Evolutionary conservation across 2,797 vertebrate species (phyloP).

Genomic region (Gymnothorax javanicus): DNA sequence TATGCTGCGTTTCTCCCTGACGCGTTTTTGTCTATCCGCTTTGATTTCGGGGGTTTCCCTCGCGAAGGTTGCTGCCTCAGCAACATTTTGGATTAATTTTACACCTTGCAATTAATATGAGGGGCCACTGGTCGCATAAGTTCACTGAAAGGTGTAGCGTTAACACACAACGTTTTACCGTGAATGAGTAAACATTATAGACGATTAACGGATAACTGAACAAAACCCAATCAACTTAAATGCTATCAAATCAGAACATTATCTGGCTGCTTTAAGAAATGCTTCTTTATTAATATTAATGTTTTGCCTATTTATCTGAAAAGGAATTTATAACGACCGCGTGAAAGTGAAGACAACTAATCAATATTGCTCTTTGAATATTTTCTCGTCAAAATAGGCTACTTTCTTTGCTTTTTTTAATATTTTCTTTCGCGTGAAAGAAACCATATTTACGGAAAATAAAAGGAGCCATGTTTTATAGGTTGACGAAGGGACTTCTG

Average conservation of each 20-base stretch:
- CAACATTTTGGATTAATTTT: no score
- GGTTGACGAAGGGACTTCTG: background rate
- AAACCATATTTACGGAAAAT: background rate
- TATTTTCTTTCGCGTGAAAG: background rate
- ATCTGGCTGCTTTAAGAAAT: background rate
- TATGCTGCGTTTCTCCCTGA: background rate
- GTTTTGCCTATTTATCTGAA: background rate
- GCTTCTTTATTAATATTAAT: background rate
- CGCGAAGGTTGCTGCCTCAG: no score
- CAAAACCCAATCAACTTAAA: background rate
- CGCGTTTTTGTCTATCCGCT: background rate
- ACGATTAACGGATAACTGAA: background rate
- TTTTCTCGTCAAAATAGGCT: background rate
- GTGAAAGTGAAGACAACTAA: background rate
- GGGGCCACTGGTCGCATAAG: no score
- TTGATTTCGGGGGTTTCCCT: background rate
- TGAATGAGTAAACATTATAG: background rate
- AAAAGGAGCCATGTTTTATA: background rate
- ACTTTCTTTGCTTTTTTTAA: background rate
- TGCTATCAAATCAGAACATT: background rate
- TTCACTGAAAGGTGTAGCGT: no score
- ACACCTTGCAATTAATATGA: no score
- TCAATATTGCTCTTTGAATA: background rate
- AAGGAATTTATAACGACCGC: background rate
- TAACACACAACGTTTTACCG: no score